Percentiles rank a stretch among this genome's conserved stretches.
Conservation (phyloP, 2,888 invertebrate genomes). For the Eristalis intricaria region DNA sequence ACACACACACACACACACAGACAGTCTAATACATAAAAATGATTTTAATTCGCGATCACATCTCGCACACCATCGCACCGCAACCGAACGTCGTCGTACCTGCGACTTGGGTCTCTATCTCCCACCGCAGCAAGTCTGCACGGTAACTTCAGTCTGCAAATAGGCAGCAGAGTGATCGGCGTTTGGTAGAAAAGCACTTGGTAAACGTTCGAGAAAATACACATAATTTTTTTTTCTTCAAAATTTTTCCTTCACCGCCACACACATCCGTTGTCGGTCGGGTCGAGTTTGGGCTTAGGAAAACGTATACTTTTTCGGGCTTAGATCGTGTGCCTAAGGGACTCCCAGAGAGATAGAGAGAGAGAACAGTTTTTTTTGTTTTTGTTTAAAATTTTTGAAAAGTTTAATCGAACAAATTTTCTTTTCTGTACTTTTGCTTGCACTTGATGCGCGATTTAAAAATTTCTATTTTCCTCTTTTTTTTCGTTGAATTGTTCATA, state of each 20-base stretch:
- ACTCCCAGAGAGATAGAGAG: constrained; percentile 52
- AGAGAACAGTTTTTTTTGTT: too few species aligned
- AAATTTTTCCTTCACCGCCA: constrained; percentile 17
- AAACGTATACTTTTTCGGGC: neutral
- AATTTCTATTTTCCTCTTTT: constrained; percentile 35
- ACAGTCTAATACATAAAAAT: neutral
- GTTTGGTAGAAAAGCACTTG: constrained; percentile 63
- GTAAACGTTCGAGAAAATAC: constrained; percentile 51
- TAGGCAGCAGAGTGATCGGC: constrained; percentile 80
- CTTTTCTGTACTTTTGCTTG: constrained; percentile 34
- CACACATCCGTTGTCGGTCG: constrained; percentile 49
- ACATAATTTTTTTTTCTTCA: constrained; percentile 3
- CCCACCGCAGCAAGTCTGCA: constrained; percentile 68
- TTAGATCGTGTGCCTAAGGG: neutral
- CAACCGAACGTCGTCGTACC: neutral
- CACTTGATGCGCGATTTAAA: constrained; percentile 19
- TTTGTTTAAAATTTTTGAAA: too few species aligned
- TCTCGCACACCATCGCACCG: constrained; percentile 24
- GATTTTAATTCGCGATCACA: constrained; percentile 58
- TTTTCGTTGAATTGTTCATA: constrained; percentile 67
- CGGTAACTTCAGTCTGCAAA: constrained; percentile 80
- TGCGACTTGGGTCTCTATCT: constrained; percentile 41
- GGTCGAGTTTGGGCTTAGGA: constrained; percentile 1
- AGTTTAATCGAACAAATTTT: constrained; percentile 18
- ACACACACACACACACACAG: constrained; percentile 14